A percentile compares a stretch with the other conserved stretches of the same genome.
phyloP scores from a whole-genome alignment of 2,888 invertebrate species.

The Caenorhabditis becei region DNA sequence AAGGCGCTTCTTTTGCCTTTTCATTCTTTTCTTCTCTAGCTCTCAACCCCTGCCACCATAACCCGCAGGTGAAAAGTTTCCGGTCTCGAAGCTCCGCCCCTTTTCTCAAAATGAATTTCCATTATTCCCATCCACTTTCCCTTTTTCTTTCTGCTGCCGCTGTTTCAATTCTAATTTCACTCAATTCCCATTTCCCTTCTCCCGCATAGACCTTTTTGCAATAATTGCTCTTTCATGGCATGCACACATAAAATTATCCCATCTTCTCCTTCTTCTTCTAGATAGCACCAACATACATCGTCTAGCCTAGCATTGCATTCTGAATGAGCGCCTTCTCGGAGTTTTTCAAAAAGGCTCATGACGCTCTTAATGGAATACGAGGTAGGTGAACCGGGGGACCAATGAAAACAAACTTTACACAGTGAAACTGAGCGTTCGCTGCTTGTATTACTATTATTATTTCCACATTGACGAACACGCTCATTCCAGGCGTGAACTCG shows the following conservation, averaged over 20 bases:
- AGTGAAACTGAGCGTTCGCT: too few relatives aligned
- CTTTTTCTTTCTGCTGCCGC: neutral
- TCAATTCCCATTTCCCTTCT: neutral
- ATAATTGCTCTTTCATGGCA: neutral
- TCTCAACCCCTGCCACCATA: constrained; percentile 2
- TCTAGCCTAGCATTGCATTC: neutral
- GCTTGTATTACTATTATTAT: neutral
- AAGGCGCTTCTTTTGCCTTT: constrained; percentile 15
- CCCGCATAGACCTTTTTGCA: neutral
- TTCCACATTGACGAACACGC: constrained; percentile 4
- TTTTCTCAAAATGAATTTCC: constrained; percentile 3
- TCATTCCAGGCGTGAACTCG: constrained; percentile 73
- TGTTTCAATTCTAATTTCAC: neutral
- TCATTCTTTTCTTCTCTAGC: constrained; percentile 24
- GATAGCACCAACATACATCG: neutral
- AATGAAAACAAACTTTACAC: neutral
- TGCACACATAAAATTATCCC: neutral
- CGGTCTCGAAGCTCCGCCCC: constrained; percentile 4
- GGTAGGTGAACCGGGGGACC: constrained; percentile 62
- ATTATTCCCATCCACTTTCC: constrained; percentile 18
- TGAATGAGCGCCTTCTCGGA: constrained; percentile 71
- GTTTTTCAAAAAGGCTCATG: constrained; percentile 78
- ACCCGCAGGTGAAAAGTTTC: constrained; percentile 5
- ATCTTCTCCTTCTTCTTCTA: constrained; percentile 2
- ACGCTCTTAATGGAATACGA: constrained; percentile 77